phyloP scores from a whole-genome alignment of 2,113 vertebrate species.

The Origma solitaria region DNA sequence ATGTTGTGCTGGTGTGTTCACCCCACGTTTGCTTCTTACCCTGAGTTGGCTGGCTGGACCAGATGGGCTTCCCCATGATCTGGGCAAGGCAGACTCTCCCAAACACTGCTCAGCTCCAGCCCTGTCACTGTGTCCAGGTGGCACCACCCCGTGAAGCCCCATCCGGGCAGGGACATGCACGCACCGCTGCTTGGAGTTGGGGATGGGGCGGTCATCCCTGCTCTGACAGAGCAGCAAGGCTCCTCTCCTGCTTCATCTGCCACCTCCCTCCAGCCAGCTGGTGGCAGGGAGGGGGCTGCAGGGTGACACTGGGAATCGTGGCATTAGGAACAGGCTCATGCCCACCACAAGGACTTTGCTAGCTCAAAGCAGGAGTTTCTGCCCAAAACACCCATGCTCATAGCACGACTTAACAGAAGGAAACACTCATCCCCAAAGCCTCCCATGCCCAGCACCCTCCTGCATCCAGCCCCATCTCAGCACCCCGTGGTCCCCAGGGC shows the following conservation, averaged over 20 bases:
- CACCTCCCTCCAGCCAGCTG: background rate
- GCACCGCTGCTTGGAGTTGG: background rate
- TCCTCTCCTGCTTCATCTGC: background rate
- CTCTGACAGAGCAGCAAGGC: background rate
- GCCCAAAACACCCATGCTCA: background rate
- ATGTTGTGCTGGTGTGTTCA: accelerated
- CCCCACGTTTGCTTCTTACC: background rate
- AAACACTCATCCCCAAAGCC: background rate
- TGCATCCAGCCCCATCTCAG: background rate
- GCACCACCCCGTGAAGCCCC: accelerated
- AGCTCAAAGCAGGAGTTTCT: background rate
- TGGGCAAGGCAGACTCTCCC: background rate
- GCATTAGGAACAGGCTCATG: background rate
- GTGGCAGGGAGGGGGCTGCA: background rate
- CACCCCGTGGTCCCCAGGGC: accelerated
- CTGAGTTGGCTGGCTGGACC: accelerated
- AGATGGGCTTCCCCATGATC: accelerated
- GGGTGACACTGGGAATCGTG: background rate
- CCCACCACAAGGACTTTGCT: background rate
- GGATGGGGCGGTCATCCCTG: background rate
- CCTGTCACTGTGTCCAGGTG: accelerated
- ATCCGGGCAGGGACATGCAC: accelerated
- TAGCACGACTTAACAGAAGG: background rate
- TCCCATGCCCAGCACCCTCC: accelerated
- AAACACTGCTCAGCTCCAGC: accelerated